phyloP scores from a whole-genome alignment of 2,113 vertebrate species.

The Acrocephalus kingi region DNA sequence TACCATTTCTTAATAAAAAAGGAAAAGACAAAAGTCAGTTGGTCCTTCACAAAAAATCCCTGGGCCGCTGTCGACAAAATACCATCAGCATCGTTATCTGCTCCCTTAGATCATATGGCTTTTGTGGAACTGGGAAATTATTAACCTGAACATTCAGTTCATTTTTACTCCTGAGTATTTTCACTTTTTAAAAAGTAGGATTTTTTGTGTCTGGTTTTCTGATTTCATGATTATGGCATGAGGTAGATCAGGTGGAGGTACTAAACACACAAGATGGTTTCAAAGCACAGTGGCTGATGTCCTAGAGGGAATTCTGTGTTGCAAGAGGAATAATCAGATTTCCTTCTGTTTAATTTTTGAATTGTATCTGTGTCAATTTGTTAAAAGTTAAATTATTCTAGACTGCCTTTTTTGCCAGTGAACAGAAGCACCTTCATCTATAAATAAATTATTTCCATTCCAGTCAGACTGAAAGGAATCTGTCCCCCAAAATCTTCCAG shows the following conservation, averaged over 20 bases:
- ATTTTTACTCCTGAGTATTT: neutral
- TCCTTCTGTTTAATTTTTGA: neutral
- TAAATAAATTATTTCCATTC: neutral
- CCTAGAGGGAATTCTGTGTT: neutral
- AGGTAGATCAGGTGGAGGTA: neutral
- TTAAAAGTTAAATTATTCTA: neutral
- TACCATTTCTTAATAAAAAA: neutral
- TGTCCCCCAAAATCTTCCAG: neutral
- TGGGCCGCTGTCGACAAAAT: neutral
- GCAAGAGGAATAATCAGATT: neutral
- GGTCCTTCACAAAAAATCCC: neutral
- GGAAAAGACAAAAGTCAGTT: neutral
- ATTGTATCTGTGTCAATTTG: neutral
- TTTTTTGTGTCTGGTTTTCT: neutral
- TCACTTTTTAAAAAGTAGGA: neutral
- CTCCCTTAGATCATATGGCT: neutral
- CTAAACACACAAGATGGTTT: neutral
- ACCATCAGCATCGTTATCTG: neutral
- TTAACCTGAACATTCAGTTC: neutral
- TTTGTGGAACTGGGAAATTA: neutral
- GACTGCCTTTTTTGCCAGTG: neutral
- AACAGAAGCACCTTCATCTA: neutral
- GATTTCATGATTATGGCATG: neutral
- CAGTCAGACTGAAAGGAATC: neutral
- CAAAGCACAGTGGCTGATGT: neutral